Evolutionary conservation across 64 coral and sea anemone species (phyloP).

Genomic region (Orbicella faveolata): DNA sequence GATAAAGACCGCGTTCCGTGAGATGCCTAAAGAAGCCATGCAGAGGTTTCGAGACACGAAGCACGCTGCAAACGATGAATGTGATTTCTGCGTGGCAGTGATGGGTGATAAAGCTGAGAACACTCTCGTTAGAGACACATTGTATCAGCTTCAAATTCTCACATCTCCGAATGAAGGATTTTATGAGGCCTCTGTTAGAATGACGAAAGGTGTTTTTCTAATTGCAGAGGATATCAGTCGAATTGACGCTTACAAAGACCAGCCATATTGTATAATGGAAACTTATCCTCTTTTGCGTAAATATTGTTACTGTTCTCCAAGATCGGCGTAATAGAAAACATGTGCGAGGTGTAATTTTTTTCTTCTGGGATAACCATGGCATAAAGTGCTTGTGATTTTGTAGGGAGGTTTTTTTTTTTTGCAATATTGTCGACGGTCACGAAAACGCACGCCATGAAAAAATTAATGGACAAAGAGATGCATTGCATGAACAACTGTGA

Average conservation of each 20-base stretch:
- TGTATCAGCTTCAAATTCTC: conserved; percentile 73
- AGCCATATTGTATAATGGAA: conserved; percentile 47
- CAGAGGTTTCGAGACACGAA: conserved; percentile 23
- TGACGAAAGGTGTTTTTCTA: conserved; percentile 16
- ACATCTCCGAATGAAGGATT: conserved; percentile 71
- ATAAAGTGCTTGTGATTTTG: too few species aligned
- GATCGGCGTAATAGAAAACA: not conserved
- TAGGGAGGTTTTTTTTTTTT: too few species aligned
- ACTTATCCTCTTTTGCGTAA: conserved; percentile 41
- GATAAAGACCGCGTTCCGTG: conserved; percentile 47
- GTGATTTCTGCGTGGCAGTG: conserved; percentile 40
- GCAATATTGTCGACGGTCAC: too few species aligned
- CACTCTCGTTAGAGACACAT: conserved; percentile 28
- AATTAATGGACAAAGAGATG: too few species aligned
- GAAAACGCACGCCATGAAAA: too few species aligned
- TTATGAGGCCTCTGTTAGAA: conserved; percentile 53
- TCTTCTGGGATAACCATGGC: too few species aligned
- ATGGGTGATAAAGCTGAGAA: conserved; percentile 37
- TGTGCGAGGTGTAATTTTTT: too few species aligned
- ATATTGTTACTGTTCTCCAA: conserved; percentile 53
- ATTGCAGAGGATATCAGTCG: conserved; percentile 44
- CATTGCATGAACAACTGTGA: too few species aligned
- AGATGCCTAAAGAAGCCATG: conserved; percentile 64
- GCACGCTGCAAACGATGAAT: not conserved
- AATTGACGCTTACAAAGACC: conserved; percentile 52